Evolutionary conservation across 1,140 invertebrate species (phyloP).

Genomic region (Cydia strobilella): DNA sequence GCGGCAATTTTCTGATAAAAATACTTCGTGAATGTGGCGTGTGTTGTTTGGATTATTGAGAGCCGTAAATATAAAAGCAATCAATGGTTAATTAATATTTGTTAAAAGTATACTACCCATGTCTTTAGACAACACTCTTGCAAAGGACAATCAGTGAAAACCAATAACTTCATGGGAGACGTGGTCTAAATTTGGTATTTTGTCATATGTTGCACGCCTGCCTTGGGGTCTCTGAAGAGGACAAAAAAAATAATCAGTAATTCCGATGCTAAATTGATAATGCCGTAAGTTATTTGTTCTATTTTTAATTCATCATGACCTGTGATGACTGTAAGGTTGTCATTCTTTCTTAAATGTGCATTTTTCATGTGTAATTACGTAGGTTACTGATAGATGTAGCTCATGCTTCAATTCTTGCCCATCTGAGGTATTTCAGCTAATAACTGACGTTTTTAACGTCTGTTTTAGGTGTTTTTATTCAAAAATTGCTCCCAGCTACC

Average conservation of each 20-base stretch:
- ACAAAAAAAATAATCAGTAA: constrained; percentile 79
- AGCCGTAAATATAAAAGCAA: constrained; percentile 80
- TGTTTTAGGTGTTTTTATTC: constrained; percentile 2
- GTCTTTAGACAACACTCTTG: constrained; percentile 59
- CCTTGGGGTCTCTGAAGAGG: constrained; percentile 75
- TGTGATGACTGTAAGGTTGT: not conserved
- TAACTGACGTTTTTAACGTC: not conserved
- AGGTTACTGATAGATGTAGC: constrained; percentile 20
- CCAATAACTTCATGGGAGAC: constrained; percentile 51
- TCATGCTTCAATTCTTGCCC: constrained; percentile 20
- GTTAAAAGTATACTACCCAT: constrained; percentile 60
- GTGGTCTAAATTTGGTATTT: constrained; percentile 70
- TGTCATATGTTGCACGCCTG: constrained; percentile 79
- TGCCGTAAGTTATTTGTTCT: constrained; percentile 73
- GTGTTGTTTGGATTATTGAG: constrained; percentile 79
- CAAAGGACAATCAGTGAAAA: constrained; percentile 52
- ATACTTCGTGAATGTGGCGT: constrained; percentile 81
- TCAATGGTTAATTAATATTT: constrained; percentile 59
- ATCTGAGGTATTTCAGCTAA: not conserved
- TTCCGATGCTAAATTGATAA: constrained; percentile 77
- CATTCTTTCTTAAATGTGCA: constrained; percentile 10
- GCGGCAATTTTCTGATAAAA: constrained; percentile 68
- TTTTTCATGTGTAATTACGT: constrained; percentile 16
- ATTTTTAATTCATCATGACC: constrained; percentile 37
- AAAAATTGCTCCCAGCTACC: not conserved